Percentiles rank a stretch among this genome's conserved stretches.
phyloP scores from a whole-genome alignment of 2,113 vertebrate species.

The Pygathrix nemaeus region DNA sequence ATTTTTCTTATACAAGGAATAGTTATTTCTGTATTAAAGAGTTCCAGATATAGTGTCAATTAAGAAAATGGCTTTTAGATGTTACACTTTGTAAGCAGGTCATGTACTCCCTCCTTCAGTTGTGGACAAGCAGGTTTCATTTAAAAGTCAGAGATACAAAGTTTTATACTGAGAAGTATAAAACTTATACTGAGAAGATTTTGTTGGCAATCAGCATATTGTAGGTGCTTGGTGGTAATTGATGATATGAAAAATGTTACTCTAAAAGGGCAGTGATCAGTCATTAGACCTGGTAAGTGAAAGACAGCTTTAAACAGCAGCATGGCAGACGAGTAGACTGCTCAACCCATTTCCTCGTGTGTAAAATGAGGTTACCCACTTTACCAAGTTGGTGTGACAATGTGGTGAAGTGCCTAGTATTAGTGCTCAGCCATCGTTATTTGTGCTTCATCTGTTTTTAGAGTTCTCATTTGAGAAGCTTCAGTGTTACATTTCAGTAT shows the following conservation, averaged over 20 bases:
- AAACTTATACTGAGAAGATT: not conserved
- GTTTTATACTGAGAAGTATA: not conserved
- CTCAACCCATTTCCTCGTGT: not conserved
- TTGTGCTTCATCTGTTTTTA: not conserved
- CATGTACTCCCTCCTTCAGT: not conserved
- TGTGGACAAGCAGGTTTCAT: not conserved
- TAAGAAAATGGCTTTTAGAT: constrained; percentile 11
- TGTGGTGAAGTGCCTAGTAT: not conserved
- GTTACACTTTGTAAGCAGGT: not conserved
- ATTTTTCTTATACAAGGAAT: not conserved
- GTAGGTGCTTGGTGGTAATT: not conserved
- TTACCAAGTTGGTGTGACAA: not conserved
- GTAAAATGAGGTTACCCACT: not conserved
- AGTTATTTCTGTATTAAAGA: not conserved
- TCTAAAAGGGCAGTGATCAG: not conserved
- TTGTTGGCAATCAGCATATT: not conserved
- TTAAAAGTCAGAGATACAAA: not conserved
- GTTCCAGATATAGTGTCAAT: not conserved
- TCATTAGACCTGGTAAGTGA: not conserved
- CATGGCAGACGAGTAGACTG: not conserved
- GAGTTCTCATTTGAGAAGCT: not conserved
- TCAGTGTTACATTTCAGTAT: not conserved
- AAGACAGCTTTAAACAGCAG: not conserved
- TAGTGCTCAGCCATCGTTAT: not conserved
- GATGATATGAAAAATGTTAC: not conserved